phyloP scores from a whole-genome alignment of 2,797 vertebrate genomes.

The Gymnodraco acuticeps region DNA sequence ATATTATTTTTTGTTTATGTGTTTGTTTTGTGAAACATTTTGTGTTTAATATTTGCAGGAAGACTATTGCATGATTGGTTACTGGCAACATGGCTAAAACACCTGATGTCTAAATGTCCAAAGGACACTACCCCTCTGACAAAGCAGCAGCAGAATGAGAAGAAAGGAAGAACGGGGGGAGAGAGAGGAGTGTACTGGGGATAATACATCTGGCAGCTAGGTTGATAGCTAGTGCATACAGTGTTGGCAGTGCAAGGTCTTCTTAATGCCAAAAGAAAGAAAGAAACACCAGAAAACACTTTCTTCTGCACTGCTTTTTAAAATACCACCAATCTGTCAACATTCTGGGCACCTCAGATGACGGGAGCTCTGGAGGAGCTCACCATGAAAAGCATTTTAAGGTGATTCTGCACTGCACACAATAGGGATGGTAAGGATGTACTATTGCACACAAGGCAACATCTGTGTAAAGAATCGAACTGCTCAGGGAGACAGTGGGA shows the following conservation, averaged over 20 bases:
- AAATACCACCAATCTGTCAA: conserved; percentile 6
- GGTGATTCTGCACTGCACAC: conserved; percentile 7
- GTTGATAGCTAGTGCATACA: conserved; percentile 44
- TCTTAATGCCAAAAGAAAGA: conserved; percentile 31
- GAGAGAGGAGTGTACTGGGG: background rate
- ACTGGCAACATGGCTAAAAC: background rate
- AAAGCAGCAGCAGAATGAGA: background rate
- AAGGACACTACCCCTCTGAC: conserved; percentile 12
- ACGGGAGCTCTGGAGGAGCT: background rate
- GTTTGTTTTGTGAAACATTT: no score
- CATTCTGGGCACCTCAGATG: conserved; percentile 1
- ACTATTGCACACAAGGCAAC: conserved; percentile 12
- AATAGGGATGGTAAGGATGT: background rate
- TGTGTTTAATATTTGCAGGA: background rate
- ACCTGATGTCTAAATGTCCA: conserved; percentile 1
- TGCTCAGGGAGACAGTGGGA: conserved; percentile 14
- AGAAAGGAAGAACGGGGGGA: background rate
- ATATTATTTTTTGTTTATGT: no score
- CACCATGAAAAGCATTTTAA: background rate
- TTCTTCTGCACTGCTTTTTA: conserved; percentile 8
- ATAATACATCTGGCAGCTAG: conserved; percentile 51
- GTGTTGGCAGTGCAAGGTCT: conserved; percentile 61
- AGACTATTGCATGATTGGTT: background rate
- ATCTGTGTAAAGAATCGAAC: conserved; percentile 21
- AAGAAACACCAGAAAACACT: conserved; percentile 30